Base-by-base conservation (phyloP, 1,140 invertebrate species). In the Scylla paramamosain region DNA sequence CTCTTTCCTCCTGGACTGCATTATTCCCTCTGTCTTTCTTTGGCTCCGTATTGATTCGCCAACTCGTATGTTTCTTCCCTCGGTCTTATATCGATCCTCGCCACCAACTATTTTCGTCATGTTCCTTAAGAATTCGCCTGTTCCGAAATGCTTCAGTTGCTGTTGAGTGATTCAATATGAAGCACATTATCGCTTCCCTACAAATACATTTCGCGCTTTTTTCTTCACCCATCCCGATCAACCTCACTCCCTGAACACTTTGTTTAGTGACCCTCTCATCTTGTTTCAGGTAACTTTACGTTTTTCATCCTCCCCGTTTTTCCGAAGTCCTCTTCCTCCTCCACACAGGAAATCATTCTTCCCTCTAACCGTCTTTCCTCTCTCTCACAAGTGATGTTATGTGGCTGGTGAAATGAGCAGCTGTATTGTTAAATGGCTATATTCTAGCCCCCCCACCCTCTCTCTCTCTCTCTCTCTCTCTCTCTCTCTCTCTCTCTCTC, bases 1-100 rank as follows among this genome's bases (percentile, higher is more conserved):
- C 52, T 59, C 52, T 39, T 39, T 59, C 25, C 67, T 77, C 67
- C 67, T 25, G 67, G 67, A n/a, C 67, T 77, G 67, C n/a, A 77
- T 77, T 77, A n/a, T 77, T 77, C 67, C 67, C 67, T 77, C 67
- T 77, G 67, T 20, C 67, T 77, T 77, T 77, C 67, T 77, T 77
- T n/a, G 20, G 20, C 67, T 77, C 20, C 1, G 67, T 77, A 77
- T 77, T 77, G 67, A 77, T 77, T 77, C 67, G 20, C 67, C 20
- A 1, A 1, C 12, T n/a, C 67, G 67, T 77, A 20, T 77, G 67
- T 77, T 77, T 25, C 67, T 25, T n/a, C 67, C n/a, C n/a, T 77
- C 67, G 25, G 20, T 77, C 67, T 77, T 25, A 77, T 77, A 77
- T 77, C 67, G 67, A 77, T 77, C 67, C 67, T 77, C 25, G 20